phyloP scores from a whole-genome alignment of 37 sponge, comb jelly and placozoan species.

The Ianthella basta region DNA sequence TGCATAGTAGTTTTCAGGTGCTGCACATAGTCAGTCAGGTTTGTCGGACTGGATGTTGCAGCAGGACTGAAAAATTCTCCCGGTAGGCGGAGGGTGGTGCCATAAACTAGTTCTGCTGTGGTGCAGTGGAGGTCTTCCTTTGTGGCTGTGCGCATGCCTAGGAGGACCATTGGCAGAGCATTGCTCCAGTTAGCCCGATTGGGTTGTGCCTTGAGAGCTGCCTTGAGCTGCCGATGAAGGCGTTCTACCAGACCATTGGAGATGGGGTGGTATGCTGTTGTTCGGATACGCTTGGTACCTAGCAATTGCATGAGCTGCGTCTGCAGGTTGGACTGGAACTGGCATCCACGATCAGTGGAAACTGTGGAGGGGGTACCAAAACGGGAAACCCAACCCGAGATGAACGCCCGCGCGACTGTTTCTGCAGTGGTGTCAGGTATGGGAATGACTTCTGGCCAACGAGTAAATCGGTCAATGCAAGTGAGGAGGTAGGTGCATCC shows the following conservation, averaged over 20 bases:
- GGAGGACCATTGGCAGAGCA: constrained; percentile 36
- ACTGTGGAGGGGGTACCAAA: constrained; percentile 48
- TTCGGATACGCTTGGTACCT: constrained; percentile 32
- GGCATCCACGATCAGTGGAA: constrained; percentile 48
- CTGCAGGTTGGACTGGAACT: constrained; percentile 51
- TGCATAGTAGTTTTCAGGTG: constrained; percentile 48
- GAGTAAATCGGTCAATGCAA: constrained; percentile 57
- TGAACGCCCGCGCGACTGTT: constrained; percentile 40
- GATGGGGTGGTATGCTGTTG: constrained; percentile 54
- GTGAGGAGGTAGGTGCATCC: constrained; percentile 61
- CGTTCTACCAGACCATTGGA: constrained; percentile 57
- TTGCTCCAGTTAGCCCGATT: constrained; percentile 29
- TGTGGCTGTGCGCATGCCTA: constrained; percentile 38
- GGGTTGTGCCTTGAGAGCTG: constrained; percentile 43
- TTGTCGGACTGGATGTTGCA: neutral
- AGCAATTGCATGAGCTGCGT: constrained; percentile 38
- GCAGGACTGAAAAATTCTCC: constrained; percentile 50
- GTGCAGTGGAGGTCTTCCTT: constrained; percentile 51
- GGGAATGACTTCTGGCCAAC: constrained; percentile 74
- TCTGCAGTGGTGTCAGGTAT: constrained; percentile 43
- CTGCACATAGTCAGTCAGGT: constrained; percentile 38
- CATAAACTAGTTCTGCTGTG: constrained; percentile 47
- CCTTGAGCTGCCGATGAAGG: constrained; percentile 49
- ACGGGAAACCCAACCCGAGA: constrained; percentile 38
- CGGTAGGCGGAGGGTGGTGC: constrained; percentile 47